Base-by-base conservation (phyloP, 2,888 invertebrate species). In the Acanthopleura granulata region DNA sequence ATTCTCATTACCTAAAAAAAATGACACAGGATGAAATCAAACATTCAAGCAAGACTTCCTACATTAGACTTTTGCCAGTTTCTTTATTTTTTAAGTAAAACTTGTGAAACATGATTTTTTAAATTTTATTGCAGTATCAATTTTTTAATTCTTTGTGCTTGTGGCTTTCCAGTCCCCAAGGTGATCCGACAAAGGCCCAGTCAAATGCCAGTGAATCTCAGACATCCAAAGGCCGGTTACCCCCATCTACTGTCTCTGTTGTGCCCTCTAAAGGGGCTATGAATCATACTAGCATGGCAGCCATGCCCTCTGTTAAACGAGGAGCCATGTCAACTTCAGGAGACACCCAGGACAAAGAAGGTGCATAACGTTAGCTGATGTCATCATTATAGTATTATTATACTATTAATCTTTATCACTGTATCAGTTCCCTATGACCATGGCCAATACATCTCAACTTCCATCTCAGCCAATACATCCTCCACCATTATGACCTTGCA, bases 271-370 rank as follows among this genome's bases (percentile, higher is more conserved):
- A 40, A 40, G 57, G 57, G 6, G 57, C 57, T 4, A 4, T 18
- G n/a, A 57, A 57, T 57, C 57, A n/a, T 4, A n/a, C 57, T 12
- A 66, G 66, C 29, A 66, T 25, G 16, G 25, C 66, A 6, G 66
- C 66, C 66, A 22, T 27, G 66, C 66, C 66, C 15, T 66, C 66
- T 3, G 29, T 66, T 27, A 66, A 66, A 66, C 66, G 66, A 27
- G 66, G 66, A 22, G 66, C 16, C 29, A 25, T 27, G 15, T 22
- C 22, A 66, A 66, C 66, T 18, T 27, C 66, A 27, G 66, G 16
- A 18, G 29, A 27, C 18, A 16, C 29, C 29, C 15, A 18, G 6
- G 66, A 66, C 6, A 66, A 66, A 27, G 66, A 66, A 27, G 66
- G 66, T 66, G 29, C 6, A 40, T 40, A 40, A 40, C 40, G 9